phyloP scores from a whole-genome alignment of 2,113 vertebrate species.

The Phoxinus phoxinus region DNA sequence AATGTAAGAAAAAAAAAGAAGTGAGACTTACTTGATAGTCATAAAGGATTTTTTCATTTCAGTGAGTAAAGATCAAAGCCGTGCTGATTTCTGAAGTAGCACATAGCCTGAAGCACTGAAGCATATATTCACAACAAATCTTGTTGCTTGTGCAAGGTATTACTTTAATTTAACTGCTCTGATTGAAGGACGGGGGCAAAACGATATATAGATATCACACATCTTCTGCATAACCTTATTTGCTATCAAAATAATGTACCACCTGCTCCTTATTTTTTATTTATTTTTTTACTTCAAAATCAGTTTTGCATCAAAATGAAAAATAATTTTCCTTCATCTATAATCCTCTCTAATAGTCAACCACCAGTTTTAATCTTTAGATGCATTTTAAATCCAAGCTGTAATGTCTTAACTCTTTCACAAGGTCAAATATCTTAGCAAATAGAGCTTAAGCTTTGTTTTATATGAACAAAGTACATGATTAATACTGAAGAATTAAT shows the following conservation, averaged over 20 bases:
- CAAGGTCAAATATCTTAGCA: conserved; percentile 86
- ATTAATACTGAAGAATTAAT: conserved; percentile 87
- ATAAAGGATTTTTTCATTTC: conserved; percentile 80
- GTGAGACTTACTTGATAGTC: conserved; percentile 81
- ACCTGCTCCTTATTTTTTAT: conserved; percentile 75
- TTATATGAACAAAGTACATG: conserved; percentile 87
- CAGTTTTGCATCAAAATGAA: conserved; percentile 81
- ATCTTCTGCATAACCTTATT: conserved; percentile 63
- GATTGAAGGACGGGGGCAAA: conserved; percentile 62
- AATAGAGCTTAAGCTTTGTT: conserved; percentile 87
- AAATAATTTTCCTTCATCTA: conserved; percentile 84
- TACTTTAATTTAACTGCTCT: conserved; percentile 79
- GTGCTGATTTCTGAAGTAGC: conserved; percentile 75
- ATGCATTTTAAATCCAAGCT: conserved; percentile 85
- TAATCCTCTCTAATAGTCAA: conserved; percentile 83
- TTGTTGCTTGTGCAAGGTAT: conserved; percentile 80
- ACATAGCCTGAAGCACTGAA: conserved; percentile 77
- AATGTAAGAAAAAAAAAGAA: conserved; percentile 64
- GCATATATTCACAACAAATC: conserved; percentile 81
- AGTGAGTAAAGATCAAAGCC: conserved; percentile 80
- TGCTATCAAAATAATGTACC: conserved; percentile 68
- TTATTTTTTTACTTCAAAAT: conserved; percentile 69
- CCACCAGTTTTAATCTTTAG: conserved; percentile 86
- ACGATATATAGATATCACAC: conserved; percentile 51
- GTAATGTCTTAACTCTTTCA: conserved; percentile 85